Evolutionary conservation across 2,113 vertebrate genomes (phyloP).

Genomic region (Corythoichthys haematopterus): DNA sequence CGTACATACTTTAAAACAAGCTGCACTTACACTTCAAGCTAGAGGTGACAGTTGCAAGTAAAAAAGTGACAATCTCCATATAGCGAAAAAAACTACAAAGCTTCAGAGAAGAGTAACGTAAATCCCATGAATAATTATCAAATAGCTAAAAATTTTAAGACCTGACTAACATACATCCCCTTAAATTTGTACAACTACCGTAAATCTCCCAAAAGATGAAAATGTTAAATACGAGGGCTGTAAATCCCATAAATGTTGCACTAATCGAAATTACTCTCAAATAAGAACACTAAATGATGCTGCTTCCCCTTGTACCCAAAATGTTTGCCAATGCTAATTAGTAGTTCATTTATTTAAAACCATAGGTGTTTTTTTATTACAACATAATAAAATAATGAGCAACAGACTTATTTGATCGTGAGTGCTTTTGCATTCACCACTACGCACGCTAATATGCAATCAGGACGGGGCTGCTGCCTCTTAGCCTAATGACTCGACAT

Average conservation of each 20-base stretch:
- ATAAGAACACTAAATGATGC: neutral
- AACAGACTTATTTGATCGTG: slow-evolving; percentile 6
- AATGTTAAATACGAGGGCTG: neutral
- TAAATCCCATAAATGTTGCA: neutral
- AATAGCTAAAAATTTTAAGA: too few species aligned
- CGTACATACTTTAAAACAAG: too few species aligned
- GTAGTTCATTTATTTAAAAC: neutral
- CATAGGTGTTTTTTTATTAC: neutral
- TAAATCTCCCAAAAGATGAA: neutral
- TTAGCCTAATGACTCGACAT: slow-evolving; percentile 4
- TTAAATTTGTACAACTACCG: neutral
- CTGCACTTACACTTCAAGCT: too few species aligned
- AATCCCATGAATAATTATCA: too few species aligned
- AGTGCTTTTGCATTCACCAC: neutral
- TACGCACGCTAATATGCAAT: neutral
- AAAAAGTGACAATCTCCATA: too few species aligned
- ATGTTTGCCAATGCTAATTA: neutral
- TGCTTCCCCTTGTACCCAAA: neutral
- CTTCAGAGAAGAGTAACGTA: too few species aligned
- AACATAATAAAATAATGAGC: slow-evolving; percentile 1
- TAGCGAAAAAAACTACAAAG: too few species aligned
- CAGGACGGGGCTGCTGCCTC: neutral
- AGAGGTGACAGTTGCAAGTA: too few species aligned
- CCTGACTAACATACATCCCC: too few species aligned
- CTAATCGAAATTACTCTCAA: too few species aligned